Evolutionary conservation across 2,797 vertebrate genomes (phyloP), one percentile per base, ranked within the genome.

Genomic region (Macrochelys suwanniensis): DNA sequence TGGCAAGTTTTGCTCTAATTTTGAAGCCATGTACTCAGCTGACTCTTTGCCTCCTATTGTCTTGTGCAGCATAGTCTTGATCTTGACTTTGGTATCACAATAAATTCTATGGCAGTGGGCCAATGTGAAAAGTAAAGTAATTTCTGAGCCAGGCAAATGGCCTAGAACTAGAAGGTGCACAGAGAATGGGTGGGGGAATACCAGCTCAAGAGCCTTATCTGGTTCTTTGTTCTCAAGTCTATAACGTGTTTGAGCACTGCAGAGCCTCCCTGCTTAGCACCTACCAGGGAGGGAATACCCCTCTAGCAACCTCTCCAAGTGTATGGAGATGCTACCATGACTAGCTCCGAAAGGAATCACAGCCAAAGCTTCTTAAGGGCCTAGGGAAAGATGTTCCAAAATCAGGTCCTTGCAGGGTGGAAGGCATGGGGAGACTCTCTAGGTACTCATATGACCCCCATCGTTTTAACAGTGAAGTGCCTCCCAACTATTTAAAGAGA

Each of bases 101-200:
- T 10, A 83, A 90, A 88, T 56, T 45, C 53, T 88, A 95, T 88
- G 93, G 95, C 93, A 96, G 89, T 83, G 21, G 8, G 91, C 92
- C 92, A 96, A 91, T 83, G 84, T 82, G 90, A 74, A 94, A 96
- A 96, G 47, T 87, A 84, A 97, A 96, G 91, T 83, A 45, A 95
- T 80, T 94, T 88, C 83, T 92, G 68, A 95, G 80, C 88, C 92
- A 88, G 93, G 80, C 37, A 89, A 94, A 42, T 25, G 33, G n/a
- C 85, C 85, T 96, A 92, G 95, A 96, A 95, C 96, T 96, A 96
- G 57, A 5, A 6, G 87, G 85, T 68, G 76, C 31, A 80, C 92
- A 94, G 96, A 95, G 61, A 89, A 88, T 96, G 65, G 79, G 87
- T 82, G 65, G 85, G 91, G 51, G 77, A 96, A 96, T 94, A 85